A percentile compares a stretch with the other conserved stretches of the same genome.
Conservation (phyloP, 2,888 invertebrate species). For the Slavum lentiscoides region DNA sequence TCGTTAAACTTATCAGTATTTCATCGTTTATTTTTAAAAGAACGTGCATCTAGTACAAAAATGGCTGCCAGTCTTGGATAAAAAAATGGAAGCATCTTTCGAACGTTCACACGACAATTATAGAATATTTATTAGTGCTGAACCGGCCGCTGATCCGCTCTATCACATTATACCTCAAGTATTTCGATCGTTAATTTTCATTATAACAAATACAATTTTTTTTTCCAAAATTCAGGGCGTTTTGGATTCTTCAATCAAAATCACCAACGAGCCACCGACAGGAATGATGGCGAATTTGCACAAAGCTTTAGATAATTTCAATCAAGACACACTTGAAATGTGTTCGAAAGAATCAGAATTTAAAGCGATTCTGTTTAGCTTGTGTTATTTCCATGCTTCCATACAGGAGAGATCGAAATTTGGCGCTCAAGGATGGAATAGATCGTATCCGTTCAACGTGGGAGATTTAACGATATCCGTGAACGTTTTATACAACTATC, state of each 20-base stretch:
- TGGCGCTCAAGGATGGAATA: slow-evolving; percentile 92
- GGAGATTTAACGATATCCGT: slow-evolving; percentile 91
- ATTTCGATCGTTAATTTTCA: not conserved
- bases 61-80: slow-evolving; percentile 87
- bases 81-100: slow-evolving; percentile 82
- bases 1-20: not conserved
- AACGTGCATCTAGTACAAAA: slow-evolving; percentile 89
- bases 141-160: slow-evolving; percentile 75
- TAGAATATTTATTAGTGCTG: slow-evolving; percentile 82
- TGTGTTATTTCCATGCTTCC: slow-evolving; percentile 94
- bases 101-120: slow-evolving; percentile 70
- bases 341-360: slow-evolving; percentile 92
- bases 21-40: slow-evolving; percentile 60
- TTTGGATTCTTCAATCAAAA: slow-evolving; percentile 89
- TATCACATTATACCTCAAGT: slow-evolving; percentile 67
- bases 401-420: slow-evolving; percentile 91
- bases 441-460: slow-evolving; percentile 67
- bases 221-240: slow-evolving; percentile 71
- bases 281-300: slow-evolving; percentile 94
- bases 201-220: not conserved
- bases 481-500: slow-evolving; percentile 85
- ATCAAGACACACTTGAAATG: slow-evolving; percentile 88
- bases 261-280: slow-evolving; percentile 93
- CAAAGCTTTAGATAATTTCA: slow-evolving; percentile 89
- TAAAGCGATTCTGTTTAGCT: slow-evolving; percentile 82